These are phyloP conservation scores for Eremophila alpestris DNA, from an alignment of 2,797 vertebrate species.

Conservation along the genomic window DNA sequence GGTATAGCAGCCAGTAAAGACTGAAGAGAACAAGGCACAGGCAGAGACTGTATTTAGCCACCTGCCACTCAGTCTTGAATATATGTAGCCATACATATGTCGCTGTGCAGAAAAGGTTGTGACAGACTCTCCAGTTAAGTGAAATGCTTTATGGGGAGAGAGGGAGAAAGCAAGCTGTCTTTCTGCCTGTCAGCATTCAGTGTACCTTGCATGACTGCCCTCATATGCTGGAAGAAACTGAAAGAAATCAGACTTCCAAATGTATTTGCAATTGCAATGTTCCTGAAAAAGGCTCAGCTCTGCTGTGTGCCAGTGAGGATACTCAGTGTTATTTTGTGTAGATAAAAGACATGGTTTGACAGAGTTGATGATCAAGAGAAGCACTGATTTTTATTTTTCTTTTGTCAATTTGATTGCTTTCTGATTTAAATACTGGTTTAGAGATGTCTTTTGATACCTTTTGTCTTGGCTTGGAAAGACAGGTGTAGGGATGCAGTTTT, in stretches of 20 bases:
- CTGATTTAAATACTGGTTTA: background rate
- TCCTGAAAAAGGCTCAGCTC: background rate
- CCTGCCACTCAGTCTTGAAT: background rate
- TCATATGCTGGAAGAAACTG: background rate
- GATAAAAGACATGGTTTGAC: background rate
- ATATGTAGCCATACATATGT: background rate
- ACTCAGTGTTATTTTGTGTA: background rate
- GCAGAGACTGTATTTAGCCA: background rate
- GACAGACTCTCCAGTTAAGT: background rate
- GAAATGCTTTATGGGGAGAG: background rate
- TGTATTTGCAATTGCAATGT: background rate
- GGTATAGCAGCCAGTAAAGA: background rate
- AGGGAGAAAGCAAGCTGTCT: background rate
- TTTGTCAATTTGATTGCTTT: background rate
- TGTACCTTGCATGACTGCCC: background rate
- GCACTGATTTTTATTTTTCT: background rate
- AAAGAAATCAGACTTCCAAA: conserved; percentile 2
- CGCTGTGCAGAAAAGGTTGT: background rate
- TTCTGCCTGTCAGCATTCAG: background rate
- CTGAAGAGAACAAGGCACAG: background rate
- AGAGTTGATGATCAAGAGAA: background rate
- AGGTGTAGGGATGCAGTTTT: no score
- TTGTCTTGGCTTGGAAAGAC: no score
- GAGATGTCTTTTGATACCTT: background rate
- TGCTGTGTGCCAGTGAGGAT: background rate